These are phyloP conservation scores for Coptodon bakossiorum DNA, from an alignment of 2,113 vertebrate species.

Conservation along the genomic window DNA sequence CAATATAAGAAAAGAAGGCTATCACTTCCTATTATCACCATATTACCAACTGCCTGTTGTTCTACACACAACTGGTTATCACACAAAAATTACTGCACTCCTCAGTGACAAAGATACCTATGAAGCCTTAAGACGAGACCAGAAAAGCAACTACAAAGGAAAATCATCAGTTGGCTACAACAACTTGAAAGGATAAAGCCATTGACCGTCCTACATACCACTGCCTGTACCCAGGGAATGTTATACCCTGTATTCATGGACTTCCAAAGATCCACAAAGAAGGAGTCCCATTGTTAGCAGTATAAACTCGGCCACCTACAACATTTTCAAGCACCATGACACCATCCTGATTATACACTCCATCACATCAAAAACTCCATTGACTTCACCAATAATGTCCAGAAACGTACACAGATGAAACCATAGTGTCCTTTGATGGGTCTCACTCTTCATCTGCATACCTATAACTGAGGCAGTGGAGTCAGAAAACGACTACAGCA, in stretches of 20 bases:
- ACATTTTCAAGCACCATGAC: not conserved
- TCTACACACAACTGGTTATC: accelerated
- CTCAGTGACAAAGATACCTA: not conserved
- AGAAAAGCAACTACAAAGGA: not conserved
- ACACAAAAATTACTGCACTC: not conserved
- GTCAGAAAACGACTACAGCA: not conserved
- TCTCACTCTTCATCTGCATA: not conserved
- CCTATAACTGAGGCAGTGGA: not conserved
- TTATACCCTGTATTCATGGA: not conserved
- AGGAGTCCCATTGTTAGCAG: not conserved
- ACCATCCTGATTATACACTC: not conserved
- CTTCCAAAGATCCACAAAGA: not conserved
- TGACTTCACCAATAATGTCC: not conserved
- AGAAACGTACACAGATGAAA: not conserved
- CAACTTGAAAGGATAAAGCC: not conserved
- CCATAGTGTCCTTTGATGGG: not conserved
- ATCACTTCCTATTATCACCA: not conserved
- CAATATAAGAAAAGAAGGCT: not conserved
- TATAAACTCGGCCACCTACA: not conserved
- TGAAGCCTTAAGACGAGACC: not conserved
- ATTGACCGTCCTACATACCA: accelerated
- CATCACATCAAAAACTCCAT: not conserved
- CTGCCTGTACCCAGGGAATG: not conserved
- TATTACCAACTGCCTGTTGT: not conserved
- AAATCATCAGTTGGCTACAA: not conserved